Percentiles rank a stretch among this genome's conserved stretches.
Conservation (phyloP, 2,888 invertebrate genomes). For the Leptinotarsa haldemani region DNA sequence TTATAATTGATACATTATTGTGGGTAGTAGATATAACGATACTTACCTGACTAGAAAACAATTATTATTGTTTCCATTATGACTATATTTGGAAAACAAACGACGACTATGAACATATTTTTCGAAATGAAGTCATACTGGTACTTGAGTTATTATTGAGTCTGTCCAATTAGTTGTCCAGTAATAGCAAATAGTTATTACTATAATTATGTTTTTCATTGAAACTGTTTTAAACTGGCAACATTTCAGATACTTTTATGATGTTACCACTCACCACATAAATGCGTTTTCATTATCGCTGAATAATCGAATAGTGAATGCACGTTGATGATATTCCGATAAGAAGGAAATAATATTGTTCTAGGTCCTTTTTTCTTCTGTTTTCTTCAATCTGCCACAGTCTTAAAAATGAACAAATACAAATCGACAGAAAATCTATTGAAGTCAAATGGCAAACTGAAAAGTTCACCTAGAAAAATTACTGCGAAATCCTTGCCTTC, state of each 20-base stretch:
- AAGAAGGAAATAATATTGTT: too few relatives aligned
- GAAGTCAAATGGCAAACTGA: too few relatives aligned
- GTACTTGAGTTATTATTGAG: constrained; percentile 2
- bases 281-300: background rate
- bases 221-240: background rate
- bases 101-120: background rate
- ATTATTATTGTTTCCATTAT: constrained; percentile 6
- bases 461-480: too few relatives aligned
- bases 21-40: background rate
- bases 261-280: background rate
- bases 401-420: too few relatives aligned
- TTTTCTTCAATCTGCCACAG: too few relatives aligned
- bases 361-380: too few relatives aligned
- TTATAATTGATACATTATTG: background rate
- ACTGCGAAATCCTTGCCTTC: too few relatives aligned
- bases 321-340: background rate
- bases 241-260: background rate
- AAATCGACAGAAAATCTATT: too few relatives aligned
- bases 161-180: background rate
- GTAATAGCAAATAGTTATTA: background rate
- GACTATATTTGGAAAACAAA: constrained; percentile 8
- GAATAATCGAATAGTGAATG: background rate
- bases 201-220: background rate
- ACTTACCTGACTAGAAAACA: background rate
- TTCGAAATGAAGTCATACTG: background rate